These are phyloP conservation scores for rabbit (Oryctolagus cuniculus) DNA, from an alignment of 2,113 vertebrate species.

Conservation along the genomic window mOryCun1.1 NC_091433.1:198024001-198024500, in stretches of 20 bases:
- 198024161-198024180: background rate
- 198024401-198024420: too few species aligned
- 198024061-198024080: too few species aligned
- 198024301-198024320: background rate
- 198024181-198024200: background rate
- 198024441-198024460: background rate
- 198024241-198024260: background rate
- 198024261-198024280: background rate
- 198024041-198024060: background rate
- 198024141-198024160: background rate
- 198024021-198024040: background rate
- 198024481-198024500: rapidly evolving
- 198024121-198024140: background rate
- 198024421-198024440: too few species aligned
- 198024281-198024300: background rate
- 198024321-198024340: background rate
- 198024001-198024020: too few species aligned
- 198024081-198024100: too few species aligned
- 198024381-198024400: too few species aligned
- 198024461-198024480: rapidly evolving
- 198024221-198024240: background rate
- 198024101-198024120: background rate
- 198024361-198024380: too few species aligned
- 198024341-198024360: background rate
- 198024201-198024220: background rate